Base-by-base conservation (phyloP, 2,888 invertebrate genomes). In the Watsonalla cultraria region DNA sequence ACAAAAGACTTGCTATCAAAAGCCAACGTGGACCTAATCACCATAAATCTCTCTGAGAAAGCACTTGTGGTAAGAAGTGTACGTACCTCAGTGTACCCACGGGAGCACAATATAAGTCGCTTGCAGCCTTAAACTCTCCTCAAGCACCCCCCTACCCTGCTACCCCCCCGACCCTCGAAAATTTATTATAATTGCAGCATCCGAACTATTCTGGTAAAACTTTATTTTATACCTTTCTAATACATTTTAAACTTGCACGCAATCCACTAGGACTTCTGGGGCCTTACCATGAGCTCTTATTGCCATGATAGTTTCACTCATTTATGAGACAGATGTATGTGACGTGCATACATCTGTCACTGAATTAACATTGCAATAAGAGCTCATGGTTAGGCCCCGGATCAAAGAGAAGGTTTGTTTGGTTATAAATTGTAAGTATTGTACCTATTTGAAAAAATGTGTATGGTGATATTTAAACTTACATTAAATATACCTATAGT, bases 151-250 rank as follows among this genome's bases (percentile, higher is more conserved):
- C 63, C 68, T 62, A 63, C 64, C 65, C 56, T 54, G 65, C 59
- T 60, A 58, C 64, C 60, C 64, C 56, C 54, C 66, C 59, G 60
- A 58, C 64, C 60, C 64, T 58, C 65, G 67, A 60, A 71, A 75
- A 78, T 79, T 80, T 79, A 80, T 80, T 79, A 74, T 77, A 77
- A 80, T 79, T 79, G 78, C 73, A 60, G 62, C 59, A 66, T 64
- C 65, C 59, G 39, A 51, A 47, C 51, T 49, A 51, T 48, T 45
- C 46, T 15, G 45, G 45, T 39, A 42, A 62, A 68, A 66, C 55
- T 57, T 68, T 62, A 52, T 59, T 57, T 52, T 51, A 37, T 54
- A 63, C 54, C 60, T 64, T 47, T 61, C 53, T 45, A 59, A 64
- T 37, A 37, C 53, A 9, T 37, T 37, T 5, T 54, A 49, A 53